Percentiles rank a stretch among this genome's conserved stretches.
Conservation (phyloP, 2,797 vertebrate species). For the Pempheris klunzingeri region DNA sequence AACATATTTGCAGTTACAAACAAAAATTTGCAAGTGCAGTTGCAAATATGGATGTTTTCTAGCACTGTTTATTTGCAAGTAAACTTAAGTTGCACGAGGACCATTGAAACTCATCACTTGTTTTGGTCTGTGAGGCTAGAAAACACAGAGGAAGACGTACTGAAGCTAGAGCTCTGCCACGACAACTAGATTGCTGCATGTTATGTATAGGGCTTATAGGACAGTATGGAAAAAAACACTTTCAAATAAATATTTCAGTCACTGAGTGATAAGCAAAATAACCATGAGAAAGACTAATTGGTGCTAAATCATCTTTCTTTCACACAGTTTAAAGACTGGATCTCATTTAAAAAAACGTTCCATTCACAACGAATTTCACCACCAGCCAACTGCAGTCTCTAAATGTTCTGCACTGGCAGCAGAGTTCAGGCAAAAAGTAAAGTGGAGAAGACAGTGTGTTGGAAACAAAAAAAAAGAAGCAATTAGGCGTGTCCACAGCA, state of each 20-base stretch:
- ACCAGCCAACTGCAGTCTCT: not conserved
- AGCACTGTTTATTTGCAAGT: not conserved
- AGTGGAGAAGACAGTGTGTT: not conserved
- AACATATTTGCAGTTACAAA: too few relatives aligned
- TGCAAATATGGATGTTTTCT: not conserved
- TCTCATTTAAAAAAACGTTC: not conserved
- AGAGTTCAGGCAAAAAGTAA: not conserved
- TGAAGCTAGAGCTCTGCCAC: not conserved
- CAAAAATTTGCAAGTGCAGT: too few relatives aligned
- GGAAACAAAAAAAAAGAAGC: slow-evolving; percentile 1
- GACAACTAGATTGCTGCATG: not conserved
- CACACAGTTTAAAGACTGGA: not conserved
- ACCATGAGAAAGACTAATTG: not conserved
- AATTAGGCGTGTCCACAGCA: slow-evolving; percentile 1
- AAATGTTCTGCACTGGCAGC: not conserved
- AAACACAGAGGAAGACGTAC: not conserved
- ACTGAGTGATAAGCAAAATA: not conserved
- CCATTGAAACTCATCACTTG: not conserved
- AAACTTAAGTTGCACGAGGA: not conserved
- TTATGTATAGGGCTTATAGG: not conserved
- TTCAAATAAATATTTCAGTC: not conserved
- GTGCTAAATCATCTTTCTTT: not conserved
- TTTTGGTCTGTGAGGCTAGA: not conserved
- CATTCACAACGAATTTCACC: not conserved
- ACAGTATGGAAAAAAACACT: too few relatives aligned